Percentiles rank a stretch among this genome's conserved stretches.
phyloP scores from a whole-genome alignment of 2,113 vertebrate species.

The Podiceps cristatus region DNA sequence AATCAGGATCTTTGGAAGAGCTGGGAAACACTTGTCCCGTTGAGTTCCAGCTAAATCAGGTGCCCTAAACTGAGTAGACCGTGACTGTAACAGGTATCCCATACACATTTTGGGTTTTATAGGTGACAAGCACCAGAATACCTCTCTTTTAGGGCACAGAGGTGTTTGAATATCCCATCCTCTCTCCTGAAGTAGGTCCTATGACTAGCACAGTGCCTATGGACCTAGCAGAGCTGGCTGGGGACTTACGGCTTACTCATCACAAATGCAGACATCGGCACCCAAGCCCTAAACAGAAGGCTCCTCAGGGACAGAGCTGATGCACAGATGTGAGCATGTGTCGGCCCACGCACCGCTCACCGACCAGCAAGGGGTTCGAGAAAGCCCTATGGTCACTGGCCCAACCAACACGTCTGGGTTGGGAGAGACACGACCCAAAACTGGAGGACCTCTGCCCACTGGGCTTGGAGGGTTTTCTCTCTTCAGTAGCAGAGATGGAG shows the following conservation, averaged over 20 bases:
- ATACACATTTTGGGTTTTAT: background rate
- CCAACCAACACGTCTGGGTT: background rate
- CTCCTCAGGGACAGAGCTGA: background rate
- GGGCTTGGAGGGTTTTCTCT: background rate
- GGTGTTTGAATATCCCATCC: background rate
- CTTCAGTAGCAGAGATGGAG: background rate
- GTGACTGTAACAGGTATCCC: background rate
- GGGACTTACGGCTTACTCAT: slow-evolving; percentile 23
- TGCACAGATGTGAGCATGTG: background rate
- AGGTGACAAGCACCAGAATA: background rate
- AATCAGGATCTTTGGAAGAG: background rate
- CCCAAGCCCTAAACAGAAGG: background rate
- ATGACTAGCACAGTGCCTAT: background rate
- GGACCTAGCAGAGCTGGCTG: background rate
- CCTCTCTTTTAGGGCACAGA: background rate
- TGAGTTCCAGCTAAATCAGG: background rate
- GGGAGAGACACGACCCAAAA: background rate
- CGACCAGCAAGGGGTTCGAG: background rate
- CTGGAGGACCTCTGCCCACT: background rate
- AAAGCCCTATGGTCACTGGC: background rate
- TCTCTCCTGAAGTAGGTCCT: background rate
- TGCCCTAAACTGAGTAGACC: background rate
- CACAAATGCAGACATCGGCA: background rate
- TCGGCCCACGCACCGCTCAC: background rate
- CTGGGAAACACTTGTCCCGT: background rate